A percentile compares a stretch with the other conserved stretches of the same genome.
These are phyloP conservation scores for Asarcornis scutulata DNA, from an alignment of 2,113 vertebrate species.

Conservation along the genomic window DNA sequence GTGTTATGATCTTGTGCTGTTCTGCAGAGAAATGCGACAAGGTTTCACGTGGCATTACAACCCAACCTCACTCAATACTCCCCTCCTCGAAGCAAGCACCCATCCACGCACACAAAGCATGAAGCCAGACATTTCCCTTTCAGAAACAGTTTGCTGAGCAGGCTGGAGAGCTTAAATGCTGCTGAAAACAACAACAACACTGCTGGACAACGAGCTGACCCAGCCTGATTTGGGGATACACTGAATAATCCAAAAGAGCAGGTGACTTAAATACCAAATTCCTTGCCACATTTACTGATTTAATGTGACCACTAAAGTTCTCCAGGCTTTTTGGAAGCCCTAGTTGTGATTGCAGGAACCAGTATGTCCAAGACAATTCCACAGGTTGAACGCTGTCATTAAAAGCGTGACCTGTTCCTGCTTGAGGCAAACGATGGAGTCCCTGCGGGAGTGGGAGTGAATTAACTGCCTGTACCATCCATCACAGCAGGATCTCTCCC, in stretches of 20 bases:
- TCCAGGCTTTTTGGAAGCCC: constrained; percentile 9
- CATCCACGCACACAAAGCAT: neutral
- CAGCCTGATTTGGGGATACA: neutral
- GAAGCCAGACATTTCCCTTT: neutral
- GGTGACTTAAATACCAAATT: neutral
- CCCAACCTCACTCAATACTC: neutral
- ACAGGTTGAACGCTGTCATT: constrained; percentile 4
- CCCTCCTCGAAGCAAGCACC: neutral
- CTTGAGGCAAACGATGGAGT: constrained; percentile 16
- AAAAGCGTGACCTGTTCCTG: constrained; percentile 32
- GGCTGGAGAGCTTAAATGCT: neutral
- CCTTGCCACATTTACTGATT: neutral
- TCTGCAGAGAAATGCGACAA: neutral
- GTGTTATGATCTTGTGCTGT: neutral
- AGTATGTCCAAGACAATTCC: constrained; percentile 19
- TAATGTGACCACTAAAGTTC: constrained; percentile 52
- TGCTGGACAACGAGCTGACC: neutral
- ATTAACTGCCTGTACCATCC: neutral
- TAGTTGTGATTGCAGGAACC: neutral
- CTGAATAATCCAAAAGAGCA: neutral
- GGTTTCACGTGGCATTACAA: neutral
- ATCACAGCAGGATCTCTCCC: neutral
- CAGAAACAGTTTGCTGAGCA: neutral
- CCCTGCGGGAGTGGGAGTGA: neutral
- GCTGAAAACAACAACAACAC: neutral